A percentile compares a stretch with the other conserved stretches of the same genome.
Evolutionary conservation across 1,140 invertebrate genomes (phyloP).

Genomic region (Elysia chlorotica): DNA sequence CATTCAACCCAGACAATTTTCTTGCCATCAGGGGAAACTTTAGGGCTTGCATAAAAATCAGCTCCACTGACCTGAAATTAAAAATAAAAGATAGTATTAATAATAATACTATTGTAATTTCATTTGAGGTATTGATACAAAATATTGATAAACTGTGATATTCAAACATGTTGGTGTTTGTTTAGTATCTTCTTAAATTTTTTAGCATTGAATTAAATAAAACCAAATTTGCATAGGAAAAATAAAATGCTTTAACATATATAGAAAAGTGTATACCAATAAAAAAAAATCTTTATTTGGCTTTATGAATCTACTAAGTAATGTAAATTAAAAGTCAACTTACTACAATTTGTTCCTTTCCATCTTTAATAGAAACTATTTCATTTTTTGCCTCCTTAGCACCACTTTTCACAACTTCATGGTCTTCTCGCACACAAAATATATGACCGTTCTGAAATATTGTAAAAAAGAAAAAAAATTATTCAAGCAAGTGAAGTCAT

Average conservation of each 20-base stretch:
- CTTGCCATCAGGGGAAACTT: slow-evolving; percentile 57
- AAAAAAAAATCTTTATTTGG: no score
- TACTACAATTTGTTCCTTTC: no score
- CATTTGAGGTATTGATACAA: not conserved
- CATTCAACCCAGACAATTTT: slow-evolving; percentile 60
- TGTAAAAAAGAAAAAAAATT: not conserved
- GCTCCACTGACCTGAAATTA: slow-evolving; percentile 40
- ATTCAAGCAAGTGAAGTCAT: not conserved
- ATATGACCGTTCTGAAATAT: slow-evolving; percentile 36
- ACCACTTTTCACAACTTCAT: slow-evolving; percentile 39
- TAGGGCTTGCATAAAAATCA: slow-evolving; percentile 57
- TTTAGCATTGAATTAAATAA: not conserved
- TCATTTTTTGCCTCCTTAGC: slow-evolving; percentile 49
- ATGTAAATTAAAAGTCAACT: no score
- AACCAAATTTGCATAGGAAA: not conserved
- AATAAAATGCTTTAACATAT: not conserved
- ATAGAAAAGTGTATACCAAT: no score
- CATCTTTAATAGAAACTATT: no score
- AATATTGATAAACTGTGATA: not conserved
- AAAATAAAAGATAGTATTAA: not conserved
- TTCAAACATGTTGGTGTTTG: not conserved
- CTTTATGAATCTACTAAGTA: no score
- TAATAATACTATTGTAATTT: not conserved
- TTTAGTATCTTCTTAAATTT: no score
- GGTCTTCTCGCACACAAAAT: slow-evolving; percentile 53